Evolutionary conservation across 1,140 invertebrate genomes (phyloP).

Genomic region (Psix sp.): DNA sequence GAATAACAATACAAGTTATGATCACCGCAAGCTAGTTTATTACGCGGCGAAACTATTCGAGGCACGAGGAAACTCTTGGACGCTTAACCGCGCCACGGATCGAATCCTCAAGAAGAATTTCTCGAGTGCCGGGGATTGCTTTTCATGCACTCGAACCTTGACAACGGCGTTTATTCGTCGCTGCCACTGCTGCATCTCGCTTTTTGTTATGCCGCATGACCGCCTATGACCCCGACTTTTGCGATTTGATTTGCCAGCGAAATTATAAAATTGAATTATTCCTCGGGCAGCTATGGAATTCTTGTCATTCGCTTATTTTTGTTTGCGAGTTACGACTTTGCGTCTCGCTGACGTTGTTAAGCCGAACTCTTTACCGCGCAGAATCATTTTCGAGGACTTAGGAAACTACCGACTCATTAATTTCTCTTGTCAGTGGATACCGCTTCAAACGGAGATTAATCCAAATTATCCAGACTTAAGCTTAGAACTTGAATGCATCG

Average conservation of each 20-base stretch:
- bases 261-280: too few species aligned
- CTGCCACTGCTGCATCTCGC: slow-evolving; percentile 20
- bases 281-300: too few species aligned
- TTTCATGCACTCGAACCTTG: slow-evolving; percentile 46
- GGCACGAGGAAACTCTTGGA: slow-evolving; percentile 36
- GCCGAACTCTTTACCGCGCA: not conserved
- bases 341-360: not conserved
- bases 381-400: slow-evolving; percentile 9
- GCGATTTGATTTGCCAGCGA: too few species aligned
- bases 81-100: slow-evolving; percentile 20
- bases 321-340: not conserved
- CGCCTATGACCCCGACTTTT: slow-evolving; percentile 12
- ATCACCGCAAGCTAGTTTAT: slow-evolving; percentile 30
- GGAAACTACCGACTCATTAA: slow-evolving; percentile 13
- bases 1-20: slow-evolving; percentile 23
- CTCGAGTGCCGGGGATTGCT: slow-evolving; percentile 43
- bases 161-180: slow-evolving; percentile 21
- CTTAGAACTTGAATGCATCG: too few species aligned
- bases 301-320: too few species aligned
- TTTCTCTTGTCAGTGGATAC: slow-evolving; percentile 13
- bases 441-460: slow-evolving; percentile 12
- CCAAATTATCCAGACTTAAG: slow-evolving; percentile 10
- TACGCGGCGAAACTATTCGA: slow-evolving; percentile 39
- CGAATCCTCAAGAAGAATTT: slow-evolving; percentile 48
- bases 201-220: slow-evolving; percentile 38